Base-by-base conservation (phyloP, 1,140 invertebrate genomes). In the Hycleus cichorii region DNA sequence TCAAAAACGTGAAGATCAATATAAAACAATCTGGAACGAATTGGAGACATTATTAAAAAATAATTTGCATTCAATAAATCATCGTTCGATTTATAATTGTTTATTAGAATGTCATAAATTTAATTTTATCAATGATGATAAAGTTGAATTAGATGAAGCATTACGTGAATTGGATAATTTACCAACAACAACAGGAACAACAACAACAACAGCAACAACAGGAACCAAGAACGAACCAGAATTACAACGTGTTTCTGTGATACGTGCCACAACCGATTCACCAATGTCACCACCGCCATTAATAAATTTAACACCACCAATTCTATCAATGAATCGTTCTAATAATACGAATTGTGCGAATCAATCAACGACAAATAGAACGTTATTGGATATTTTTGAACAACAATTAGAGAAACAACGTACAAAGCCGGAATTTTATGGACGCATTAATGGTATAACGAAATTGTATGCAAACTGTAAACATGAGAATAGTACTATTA, bases 21-120 rank as follows among this genome's bases (percentile, higher is more conserved):
- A 95, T 75, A 81, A 88, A 52, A 79, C 90, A 45, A 81, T 97
- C 69, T 98, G 93, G 87, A 81, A 81, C 42, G 95, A 97, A 71
- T 72, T 97, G 27, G 94, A 97, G 74, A 84, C 83, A 8, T 82
- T 95, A 53, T 73, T 97, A 0, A 84, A 87, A 54, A 82, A 84
- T 5, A 89, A 95, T 69, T 80, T 86, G 81, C 85, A 60, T 57
- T 83, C 43, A 65, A 51, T 62, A 12, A 75, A 80, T 57, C 94
- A 97, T 70, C 81, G 82, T 47, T 83, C 85, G 64, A 81, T 97
- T 9, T 78, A 97, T 9, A 85, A 88, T 49, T 95, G 91, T 73
- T 74, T 97, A 6, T 76, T 91, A 32, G 90, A 96, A 69, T 88
- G 89, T 67, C 80, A 88, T 68, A 77, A 85, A 67, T 77, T 78